These are phyloP conservation scores for Morone chrysops DNA, from an alignment of 2,113 vertebrate genomes.

Conservation along the genomic window DNA sequence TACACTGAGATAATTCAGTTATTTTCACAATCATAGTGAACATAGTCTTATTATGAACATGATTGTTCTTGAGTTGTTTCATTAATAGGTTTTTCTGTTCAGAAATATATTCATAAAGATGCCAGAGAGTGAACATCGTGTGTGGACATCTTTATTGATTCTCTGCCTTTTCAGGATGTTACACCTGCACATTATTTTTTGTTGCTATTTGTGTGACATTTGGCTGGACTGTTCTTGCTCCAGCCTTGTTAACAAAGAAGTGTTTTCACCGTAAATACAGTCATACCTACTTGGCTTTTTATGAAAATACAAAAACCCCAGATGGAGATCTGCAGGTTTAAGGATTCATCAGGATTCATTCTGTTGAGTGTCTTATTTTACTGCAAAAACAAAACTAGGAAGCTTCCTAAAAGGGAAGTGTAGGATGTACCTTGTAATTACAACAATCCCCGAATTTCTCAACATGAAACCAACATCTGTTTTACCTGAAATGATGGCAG, in stretches of 20 bases:
- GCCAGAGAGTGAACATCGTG: neutral
- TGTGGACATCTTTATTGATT: neutral
- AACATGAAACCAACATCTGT: conserved; percentile 3
- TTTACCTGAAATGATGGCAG: neutral
- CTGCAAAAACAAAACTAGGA: conserved; percentile 5
- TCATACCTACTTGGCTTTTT: neutral
- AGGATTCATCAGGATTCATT: neutral
- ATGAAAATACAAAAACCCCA: neutral
- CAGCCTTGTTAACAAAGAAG: neutral
- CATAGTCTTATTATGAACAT: neutral
- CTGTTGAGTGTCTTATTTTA: neutral
- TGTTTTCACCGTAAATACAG: neutral
- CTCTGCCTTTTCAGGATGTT: neutral
- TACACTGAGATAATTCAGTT: neutral
- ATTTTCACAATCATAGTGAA: neutral
- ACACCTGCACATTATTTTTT: neutral
- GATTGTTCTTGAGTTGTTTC: neutral
- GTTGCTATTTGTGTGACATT: neutral
- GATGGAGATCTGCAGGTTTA: neutral
- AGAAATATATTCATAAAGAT: neutral
- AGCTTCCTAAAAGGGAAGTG: neutral
- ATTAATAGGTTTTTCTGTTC: neutral
- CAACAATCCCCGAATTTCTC: conserved; percentile 3
- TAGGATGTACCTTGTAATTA: neutral
- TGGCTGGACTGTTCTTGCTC: neutral